Conservation (phyloP, 2,888 invertebrate genomes). For the Iselma pallidipennis region DNA sequence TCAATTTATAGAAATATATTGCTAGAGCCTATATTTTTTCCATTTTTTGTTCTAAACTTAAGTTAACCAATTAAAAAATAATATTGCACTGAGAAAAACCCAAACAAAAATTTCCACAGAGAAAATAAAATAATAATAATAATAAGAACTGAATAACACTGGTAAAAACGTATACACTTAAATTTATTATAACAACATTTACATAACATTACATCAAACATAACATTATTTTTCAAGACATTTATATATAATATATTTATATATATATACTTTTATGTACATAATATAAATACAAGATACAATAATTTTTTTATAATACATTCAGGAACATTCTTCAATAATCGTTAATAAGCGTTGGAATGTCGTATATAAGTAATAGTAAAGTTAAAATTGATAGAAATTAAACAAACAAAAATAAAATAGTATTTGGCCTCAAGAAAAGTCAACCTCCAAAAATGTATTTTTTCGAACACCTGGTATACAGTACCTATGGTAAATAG, state of each 20-base stretch:
- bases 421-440: background rate
- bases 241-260: slow-evolving; percentile 27
- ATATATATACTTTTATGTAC: slow-evolving; percentile 37
- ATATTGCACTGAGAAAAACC: background rate
- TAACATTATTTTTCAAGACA: slow-evolving; percentile 38
- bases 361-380: slow-evolving; percentile 35
- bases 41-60: too few species aligned
- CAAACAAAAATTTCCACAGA: slow-evolving; percentile 11
- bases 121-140: slow-evolving; percentile 5
- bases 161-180: slow-evolving; percentile 31
- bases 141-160: slow-evolving; percentile 19
- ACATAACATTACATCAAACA: slow-evolving; percentile 40
- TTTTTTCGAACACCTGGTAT: too few species aligned
- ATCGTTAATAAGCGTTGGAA: slow-evolving; percentile 50
- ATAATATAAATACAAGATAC: slow-evolving; percentile 39
- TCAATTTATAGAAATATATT: slow-evolving; percentile 22
- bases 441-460: background rate
- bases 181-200: slow-evolving; percentile 36
- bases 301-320: slow-evolving; percentile 37
- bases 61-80: slow-evolving; percentile 8
- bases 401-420: background rate
- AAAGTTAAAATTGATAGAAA: background rate
- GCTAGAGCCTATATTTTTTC: slow-evolving; percentile 16
- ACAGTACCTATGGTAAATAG: too few species aligned
- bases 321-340: slow-evolving; percentile 51